phyloP scores from a whole-genome alignment of 2,888 invertebrate species.

The Dione vanillae region DNA sequence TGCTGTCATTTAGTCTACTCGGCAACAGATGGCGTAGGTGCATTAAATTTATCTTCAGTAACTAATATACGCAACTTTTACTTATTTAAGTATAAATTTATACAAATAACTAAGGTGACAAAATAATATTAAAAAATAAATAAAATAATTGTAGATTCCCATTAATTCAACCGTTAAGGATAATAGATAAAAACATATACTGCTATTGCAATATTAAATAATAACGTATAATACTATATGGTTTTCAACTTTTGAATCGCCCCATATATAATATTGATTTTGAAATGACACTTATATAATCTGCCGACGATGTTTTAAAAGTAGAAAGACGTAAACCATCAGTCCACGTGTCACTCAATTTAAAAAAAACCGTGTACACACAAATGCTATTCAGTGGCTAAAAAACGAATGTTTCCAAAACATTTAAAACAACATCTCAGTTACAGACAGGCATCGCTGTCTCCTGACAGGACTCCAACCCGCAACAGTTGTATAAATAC shows the following conservation, averaged over 20 bases:
- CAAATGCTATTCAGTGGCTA: slow-evolving; percentile 8
- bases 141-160: too few relatives aligned
- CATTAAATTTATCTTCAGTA: too few relatives aligned
- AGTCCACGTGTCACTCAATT: neutral
- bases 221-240: too few relatives aligned
- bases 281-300: neutral
- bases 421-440: slow-evolving; percentile 35
- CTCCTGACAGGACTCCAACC: slow-evolving; percentile 48
- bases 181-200: too few relatives aligned
- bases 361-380: neutral
- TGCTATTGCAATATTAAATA: too few relatives aligned
- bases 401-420: slow-evolving; percentile 31
- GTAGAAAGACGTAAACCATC: neutral
- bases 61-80: too few relatives aligned
- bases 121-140: too few relatives aligned
- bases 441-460: slow-evolving; percentile 30
- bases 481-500: slow-evolving; percentile 44
- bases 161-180: too few relatives aligned
- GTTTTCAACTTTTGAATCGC: neutral
- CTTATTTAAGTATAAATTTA: too few relatives aligned
- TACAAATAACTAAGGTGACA: too few relatives aligned
- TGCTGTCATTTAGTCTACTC: slow-evolving; percentile 30
- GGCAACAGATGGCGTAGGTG: slow-evolving; percentile 23
- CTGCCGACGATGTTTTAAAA: neutral
- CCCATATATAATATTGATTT: neutral